These are phyloP conservation scores for Schizopygopsis pylzovi DNA, from an alignment of 2,797 vertebrate genomes.

Conservation along the genomic window DNA sequence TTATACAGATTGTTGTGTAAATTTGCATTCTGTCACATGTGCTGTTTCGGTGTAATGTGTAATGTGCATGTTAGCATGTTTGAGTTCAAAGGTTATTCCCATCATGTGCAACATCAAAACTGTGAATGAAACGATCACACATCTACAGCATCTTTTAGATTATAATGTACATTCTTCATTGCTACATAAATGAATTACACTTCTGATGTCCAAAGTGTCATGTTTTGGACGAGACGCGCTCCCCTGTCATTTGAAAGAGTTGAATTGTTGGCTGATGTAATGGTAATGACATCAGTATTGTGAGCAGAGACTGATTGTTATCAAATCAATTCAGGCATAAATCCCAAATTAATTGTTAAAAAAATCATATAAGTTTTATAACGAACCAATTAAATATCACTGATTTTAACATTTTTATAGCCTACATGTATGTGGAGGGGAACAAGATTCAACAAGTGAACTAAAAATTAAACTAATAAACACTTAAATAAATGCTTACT, in stretches of 20 bases:
- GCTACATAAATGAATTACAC: background rate
- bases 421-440: too few species aligned
- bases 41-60: background rate
- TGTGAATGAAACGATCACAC: background rate
- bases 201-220: too few species aligned
- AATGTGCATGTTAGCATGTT: background rate
- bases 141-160: background rate
- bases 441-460: background rate
- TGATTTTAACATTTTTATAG: background rate
- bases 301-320: background rate
- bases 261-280: background rate
- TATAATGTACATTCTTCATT: background rate
- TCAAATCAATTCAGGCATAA: background rate
- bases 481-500: background rate
- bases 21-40: background rate
- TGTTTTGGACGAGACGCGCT: background rate
- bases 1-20: background rate
- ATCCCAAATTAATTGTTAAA: background rate
- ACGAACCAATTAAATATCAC: background rate
- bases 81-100: background rate
- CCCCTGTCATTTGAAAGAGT: background rate
- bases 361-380: background rate
- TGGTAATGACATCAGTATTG: background rate
- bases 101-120: background rate
- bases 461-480: background rate